Base-by-base conservation (phyloP, 2,797 vertebrate genomes). In the Tokudaia muenninki region DNA sequence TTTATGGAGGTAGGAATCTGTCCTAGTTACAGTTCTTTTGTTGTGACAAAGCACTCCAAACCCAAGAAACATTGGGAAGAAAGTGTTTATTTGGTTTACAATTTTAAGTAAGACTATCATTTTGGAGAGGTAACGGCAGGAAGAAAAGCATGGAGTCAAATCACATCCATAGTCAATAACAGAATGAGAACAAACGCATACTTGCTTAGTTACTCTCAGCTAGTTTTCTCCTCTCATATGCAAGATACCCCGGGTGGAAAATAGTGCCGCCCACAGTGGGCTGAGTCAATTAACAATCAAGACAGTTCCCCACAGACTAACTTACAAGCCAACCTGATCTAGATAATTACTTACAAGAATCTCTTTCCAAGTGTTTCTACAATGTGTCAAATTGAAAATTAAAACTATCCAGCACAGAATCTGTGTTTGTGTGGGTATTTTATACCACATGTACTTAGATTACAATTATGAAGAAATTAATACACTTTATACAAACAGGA, bases 401-500 rank as follows among this genome's bases (percentile, higher is more conserved):
- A 67, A 67, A 67, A 86, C 26, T 65, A 44, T 21, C 37, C 59
- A 84, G 41, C 59, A 84, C 5, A 84, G 34, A 52, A 3, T 72
- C 47, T 47, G 19, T 83, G 16, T 37, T 80, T 16, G 19, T 70
- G 50, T 44, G 80, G 37, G 31, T 24, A 74, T 1, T 78, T 81
- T 75, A 65, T 31, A n/a, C 4, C 17, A 44, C 80, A 47, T 89
- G 52, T 47, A 57, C 41, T 87, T 11, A 78, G 16, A 5, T 59
- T 79, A 65, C 34, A 95, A 19, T 78, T 41, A 10, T 9, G 6
- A 93, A 93, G 29, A 88, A 87, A 83, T 91, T 83, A 61, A 82
- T 19, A 72, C 91, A 77, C 34, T 67, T 92, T 63, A 86, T 29
- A 93, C 87, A 77, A 87, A 11, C 34, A 93, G 50, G 91, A 72